phyloP scores from a whole-genome alignment of 37 sponge, comb jelly and placozoan species.

The Halichondria panicea region DNA sequence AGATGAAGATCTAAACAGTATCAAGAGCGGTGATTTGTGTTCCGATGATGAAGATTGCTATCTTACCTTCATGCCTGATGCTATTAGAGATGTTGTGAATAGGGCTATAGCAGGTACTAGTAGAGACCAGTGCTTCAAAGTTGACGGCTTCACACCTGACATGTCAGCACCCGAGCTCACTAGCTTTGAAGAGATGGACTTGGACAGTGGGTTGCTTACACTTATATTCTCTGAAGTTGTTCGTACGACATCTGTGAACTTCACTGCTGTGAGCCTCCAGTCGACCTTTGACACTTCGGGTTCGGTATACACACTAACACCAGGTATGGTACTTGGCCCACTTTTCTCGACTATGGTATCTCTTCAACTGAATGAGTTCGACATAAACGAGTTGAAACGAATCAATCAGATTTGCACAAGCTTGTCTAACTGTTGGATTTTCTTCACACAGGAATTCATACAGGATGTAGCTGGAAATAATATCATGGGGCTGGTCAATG shows the following conservation, averaged over 20 bases:
- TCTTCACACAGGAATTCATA: constrained; percentile 50
- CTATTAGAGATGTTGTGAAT: constrained; percentile 64
- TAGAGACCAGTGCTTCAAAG: constrained; percentile 27
- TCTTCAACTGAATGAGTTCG: constrained; percentile 35
- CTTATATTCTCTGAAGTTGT: constrained; percentile 79
- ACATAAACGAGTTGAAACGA: constrained; percentile 70
- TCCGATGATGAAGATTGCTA: constrained; percentile 58
- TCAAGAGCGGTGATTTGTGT: constrained; percentile 74
- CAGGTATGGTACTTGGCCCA: constrained; percentile 12
- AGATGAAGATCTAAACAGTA: constrained; percentile 59
- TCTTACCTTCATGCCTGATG: constrained; percentile 37
- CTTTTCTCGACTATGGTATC: constrained; percentile 48
- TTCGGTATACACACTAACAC: background rate
- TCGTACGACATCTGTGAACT: constrained; percentile 47
- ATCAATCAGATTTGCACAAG: constrained; percentile 38
- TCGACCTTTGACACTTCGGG: constrained; percentile 14
- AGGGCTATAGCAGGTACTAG: constrained; percentile 31
- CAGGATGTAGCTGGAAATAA: constrained; percentile 66
- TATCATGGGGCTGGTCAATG: constrained; percentile 29
- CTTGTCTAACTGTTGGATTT: constrained; percentile 55
- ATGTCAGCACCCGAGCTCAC: constrained; percentile 48
- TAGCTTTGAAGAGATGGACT: constrained; percentile 58
- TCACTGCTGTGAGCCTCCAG: constrained; percentile 50
- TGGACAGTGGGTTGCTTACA: constrained; percentile 54
- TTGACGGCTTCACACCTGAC: constrained; percentile 47